Conservation (phyloP, 2,113 vertebrate genomes). For the Petroica traversi region DNA sequence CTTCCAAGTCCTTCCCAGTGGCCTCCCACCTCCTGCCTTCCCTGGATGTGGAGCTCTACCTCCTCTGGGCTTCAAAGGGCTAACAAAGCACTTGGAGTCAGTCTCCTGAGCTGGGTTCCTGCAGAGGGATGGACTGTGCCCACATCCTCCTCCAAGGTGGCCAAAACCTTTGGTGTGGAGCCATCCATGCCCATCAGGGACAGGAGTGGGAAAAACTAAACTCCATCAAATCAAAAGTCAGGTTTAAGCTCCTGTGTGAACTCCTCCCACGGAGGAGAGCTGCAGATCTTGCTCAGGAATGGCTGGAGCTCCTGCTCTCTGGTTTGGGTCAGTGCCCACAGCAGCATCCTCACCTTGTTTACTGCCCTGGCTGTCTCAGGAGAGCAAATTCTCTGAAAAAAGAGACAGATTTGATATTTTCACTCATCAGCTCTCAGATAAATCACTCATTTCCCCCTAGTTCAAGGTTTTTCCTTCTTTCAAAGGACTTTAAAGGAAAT, state of each 20-base stretch:
- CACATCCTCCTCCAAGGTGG: background rate
- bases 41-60: background rate
- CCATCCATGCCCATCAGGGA: background rate
- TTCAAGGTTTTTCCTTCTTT: background rate
- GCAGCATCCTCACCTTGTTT: background rate
- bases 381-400: background rate
- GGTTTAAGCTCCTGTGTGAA: background rate
- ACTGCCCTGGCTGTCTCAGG: background rate
- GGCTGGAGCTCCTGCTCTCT: background rate
- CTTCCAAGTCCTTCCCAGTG: background rate
- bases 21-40: background rate
- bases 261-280: background rate
- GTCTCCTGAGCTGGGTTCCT: background rate
- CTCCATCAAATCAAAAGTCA: background rate
- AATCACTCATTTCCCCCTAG: background rate
- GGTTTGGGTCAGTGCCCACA: background rate
- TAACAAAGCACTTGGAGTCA: background rate
- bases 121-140: background rate
- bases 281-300: background rate
- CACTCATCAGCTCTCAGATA: background rate
- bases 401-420: background rate
- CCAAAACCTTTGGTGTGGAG: background rate
- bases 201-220: background rate
- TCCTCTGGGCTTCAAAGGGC: background rate
- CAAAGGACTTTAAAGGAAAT: background rate